Evolutionary conservation across 2,888 invertebrate genomes (phyloP).

Genomic region (Loripinus fragilis): DNA sequence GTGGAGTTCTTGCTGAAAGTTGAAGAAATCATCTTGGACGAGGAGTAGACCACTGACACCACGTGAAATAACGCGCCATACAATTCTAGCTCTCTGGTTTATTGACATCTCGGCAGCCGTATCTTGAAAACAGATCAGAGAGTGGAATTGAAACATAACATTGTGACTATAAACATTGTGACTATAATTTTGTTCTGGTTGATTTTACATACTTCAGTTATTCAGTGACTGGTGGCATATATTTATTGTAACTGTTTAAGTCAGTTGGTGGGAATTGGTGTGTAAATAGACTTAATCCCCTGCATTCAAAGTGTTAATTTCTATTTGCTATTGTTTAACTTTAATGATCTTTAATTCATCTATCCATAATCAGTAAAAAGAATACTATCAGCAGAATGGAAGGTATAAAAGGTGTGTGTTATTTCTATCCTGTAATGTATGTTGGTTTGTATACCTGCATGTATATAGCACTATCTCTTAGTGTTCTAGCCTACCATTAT

Average conservation of each 20-base stretch:
- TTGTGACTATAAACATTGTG: no score
- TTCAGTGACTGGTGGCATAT: no score
- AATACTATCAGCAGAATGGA: background rate
- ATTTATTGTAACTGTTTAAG: no score
- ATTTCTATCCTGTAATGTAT: background rate
- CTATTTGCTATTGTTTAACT: no score
- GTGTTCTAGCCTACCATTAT: background rate
- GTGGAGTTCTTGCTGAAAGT: slow-evolving; percentile 98
- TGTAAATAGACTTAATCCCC: background rate
- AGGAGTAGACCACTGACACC: slow-evolving; percentile 65
- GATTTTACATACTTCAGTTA: no score
- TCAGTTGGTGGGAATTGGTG: background rate
- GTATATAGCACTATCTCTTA: background rate
- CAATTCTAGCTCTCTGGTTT: slow-evolving; percentile 7
- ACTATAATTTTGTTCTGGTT: no score
- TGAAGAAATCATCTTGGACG: slow-evolving; percentile 89
- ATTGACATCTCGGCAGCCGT: slow-evolving; percentile 42
- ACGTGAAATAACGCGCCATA: no score
- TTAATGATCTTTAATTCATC: no score
- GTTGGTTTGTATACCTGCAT: background rate
- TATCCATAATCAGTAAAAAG: background rate
- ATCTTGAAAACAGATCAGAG: slow-evolving; percentile 61
- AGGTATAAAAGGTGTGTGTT: background rate
- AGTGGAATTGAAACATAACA: slow-evolving; percentile 9
- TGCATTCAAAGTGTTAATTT: no score